A percentile compares a stretch with the other conserved stretches of the same genome.
Evolutionary conservation across 2,888 invertebrate genomes (phyloP).

Genomic region (Ferrisia virgata): DNA sequence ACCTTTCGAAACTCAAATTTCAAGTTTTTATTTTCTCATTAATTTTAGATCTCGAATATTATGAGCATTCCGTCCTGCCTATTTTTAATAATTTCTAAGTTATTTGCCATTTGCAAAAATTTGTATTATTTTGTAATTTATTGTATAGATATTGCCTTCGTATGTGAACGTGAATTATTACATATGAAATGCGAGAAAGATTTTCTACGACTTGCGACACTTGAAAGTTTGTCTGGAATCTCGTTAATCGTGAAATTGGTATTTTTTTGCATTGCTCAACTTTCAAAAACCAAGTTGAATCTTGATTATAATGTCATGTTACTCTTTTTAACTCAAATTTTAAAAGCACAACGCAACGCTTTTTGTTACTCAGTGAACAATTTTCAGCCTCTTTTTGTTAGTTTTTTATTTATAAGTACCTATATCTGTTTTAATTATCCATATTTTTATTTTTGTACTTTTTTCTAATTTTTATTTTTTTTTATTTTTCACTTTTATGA

Average conservation of each 20-base stretch:
- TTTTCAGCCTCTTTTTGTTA: neutral
- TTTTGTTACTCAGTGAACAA: slow-evolving; percentile 9
- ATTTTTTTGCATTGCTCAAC: neutral
- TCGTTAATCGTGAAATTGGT: neutral
- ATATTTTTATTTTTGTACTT: neutral
- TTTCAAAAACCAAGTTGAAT: neutral
- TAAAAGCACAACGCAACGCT: neutral
- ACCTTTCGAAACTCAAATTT: neutral
- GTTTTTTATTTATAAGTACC: neutral
- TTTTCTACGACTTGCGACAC: neutral
- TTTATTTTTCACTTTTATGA: neutral
- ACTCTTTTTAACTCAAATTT: neutral
- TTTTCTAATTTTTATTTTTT: neutral
- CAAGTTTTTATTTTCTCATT: neutral
- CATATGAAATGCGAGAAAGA: neutral
- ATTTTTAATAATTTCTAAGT: slow-evolving; percentile 5
- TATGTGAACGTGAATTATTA: neutral
- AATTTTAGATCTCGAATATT: neutral
- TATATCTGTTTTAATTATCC: neutral
- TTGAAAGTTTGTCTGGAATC: neutral
- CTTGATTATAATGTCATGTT: neutral
- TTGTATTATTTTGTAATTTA: neutral
- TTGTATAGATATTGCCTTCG: neutral
- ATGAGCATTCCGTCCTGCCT: slow-evolving; percentile 22
- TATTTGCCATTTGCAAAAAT: neutral